Conservation (phyloP, 2,888 invertebrate genomes). For the Dasysyrphus albostriatus region DNA sequence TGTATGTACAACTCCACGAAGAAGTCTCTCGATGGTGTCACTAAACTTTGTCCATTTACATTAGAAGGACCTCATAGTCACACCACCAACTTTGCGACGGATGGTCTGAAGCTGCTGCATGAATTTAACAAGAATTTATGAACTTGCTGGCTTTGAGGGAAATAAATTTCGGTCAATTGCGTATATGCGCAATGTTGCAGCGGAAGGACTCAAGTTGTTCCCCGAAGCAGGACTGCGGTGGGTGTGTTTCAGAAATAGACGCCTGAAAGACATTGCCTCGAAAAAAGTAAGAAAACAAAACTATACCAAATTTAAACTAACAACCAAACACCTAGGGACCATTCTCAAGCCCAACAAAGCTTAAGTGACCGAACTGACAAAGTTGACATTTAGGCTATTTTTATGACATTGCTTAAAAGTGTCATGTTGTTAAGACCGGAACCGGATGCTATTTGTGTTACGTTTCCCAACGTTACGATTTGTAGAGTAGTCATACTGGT, state of each 20-base stretch:
- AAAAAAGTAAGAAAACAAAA: background rate
- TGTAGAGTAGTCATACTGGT: slow-evolving; percentile 63
- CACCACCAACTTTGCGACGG: background rate
- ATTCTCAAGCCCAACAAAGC: slow-evolving; percentile 2
- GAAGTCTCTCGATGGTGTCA: slow-evolving; percentile 62
- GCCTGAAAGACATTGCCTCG: background rate
- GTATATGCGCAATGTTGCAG: slow-evolving; percentile 70
- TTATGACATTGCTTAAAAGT: slow-evolving; percentile 73
- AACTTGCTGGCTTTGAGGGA: slow-evolving; percentile 61
- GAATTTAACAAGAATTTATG: slow-evolving; percentile 71
- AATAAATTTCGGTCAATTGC: slow-evolving; percentile 72
- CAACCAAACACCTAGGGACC: slow-evolving; percentile 23
- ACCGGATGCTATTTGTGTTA: slow-evolving; percentile 75
- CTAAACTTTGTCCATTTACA: slow-evolving; percentile 70
- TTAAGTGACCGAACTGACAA: slow-evolving; percentile 58
- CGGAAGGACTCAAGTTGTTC: slow-evolving; percentile 9
- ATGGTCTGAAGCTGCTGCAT: slow-evolving; percentile 58
- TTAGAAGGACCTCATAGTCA: slow-evolving; percentile 24
- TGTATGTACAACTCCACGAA: slow-evolving; percentile 12
- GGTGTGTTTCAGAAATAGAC: background rate
- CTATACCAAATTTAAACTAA: slow-evolving; percentile 12
- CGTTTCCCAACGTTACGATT: slow-evolving; percentile 75
- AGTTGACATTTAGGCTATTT: slow-evolving; percentile 73
- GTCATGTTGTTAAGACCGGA: slow-evolving; percentile 75
- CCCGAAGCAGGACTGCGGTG: background rate